A percentile compares a stretch with the other conserved stretches of the same genome.
Evolutionary conservation across 2,113 vertebrate genomes (phyloP).

Genomic region (Pipra filicauda): DNA sequence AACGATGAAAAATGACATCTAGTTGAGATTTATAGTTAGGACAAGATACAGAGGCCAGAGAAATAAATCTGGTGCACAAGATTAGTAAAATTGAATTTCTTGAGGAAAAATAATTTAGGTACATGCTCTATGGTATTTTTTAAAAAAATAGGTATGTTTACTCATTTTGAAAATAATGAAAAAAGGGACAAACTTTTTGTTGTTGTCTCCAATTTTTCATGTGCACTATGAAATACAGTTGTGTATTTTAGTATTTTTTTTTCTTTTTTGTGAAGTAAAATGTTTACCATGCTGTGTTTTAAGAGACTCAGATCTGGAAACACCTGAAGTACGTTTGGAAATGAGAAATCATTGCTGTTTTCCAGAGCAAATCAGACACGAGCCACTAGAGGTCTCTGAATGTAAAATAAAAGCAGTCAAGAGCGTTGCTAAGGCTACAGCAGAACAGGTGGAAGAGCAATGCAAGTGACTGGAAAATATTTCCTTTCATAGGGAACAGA

Average conservation of each 20-base stretch:
- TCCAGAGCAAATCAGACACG: not conserved
- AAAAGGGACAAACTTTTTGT: not conserved
- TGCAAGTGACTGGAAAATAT: not conserved
- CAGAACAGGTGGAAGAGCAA: not conserved
- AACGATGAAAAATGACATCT: not conserved
- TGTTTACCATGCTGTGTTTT: not conserved
- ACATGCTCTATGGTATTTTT: not conserved
- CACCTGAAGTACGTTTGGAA: rapidly evolving
- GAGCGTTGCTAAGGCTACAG: rapidly evolving
- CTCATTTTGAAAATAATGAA: not conserved
- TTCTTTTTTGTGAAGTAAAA: not conserved
- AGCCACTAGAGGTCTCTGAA: conserved; percentile 20
- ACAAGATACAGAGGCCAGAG: not conserved
- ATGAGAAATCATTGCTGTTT: not conserved
- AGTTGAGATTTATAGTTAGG: not conserved
- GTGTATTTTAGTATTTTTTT: not conserved
- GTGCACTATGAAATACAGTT: not conserved
- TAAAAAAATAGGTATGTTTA: not conserved
- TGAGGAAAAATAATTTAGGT: not conserved
- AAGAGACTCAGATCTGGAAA: not conserved
- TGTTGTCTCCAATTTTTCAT: not conserved
- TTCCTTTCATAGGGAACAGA: not conserved
- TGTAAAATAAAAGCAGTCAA: not conserved
- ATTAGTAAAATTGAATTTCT: not conserved
- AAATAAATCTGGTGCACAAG: not conserved